Evolutionary conservation across 2,888 invertebrate species (phyloP), one percentile per base, ranked within the genome.

Genomic region (Scelioninae gen. 2): DNA sequence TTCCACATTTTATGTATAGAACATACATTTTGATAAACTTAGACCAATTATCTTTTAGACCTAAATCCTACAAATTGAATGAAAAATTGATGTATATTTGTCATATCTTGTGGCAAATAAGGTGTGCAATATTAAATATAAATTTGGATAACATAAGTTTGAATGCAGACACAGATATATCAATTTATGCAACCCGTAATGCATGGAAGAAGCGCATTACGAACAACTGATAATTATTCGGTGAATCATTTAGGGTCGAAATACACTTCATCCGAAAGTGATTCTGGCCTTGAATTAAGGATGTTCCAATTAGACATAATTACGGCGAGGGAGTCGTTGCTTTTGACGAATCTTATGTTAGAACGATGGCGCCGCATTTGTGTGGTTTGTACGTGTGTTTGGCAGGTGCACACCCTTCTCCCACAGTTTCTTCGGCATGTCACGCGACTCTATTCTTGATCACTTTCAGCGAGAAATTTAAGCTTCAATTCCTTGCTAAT

Each of bases 401-500:
- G 81, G 84, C 84, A 84, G 84, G 84, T 84, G 84, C 82, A 81
- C 80, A 81, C 80, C 80, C 79, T 78, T 78, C 67, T 71, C 63
- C 71, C 61, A 61, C 74, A 60, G 74, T 57, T 64, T 53, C 43
- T 61, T 68, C 71, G 58, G 67, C 64, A 55, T 58, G 67, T 70
- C 74, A 63, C 39, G 60, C 74, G 46, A 10, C 50, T 52, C 50
- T 60, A 37, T 63, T 69, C 71, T 65, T 58, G 64, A 60, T 81
- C 83, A 82, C 83, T 82, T 83, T 82, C 82, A 76, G 82, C 81
- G 77, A 77, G 79, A 80, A 83, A 85, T 84, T 85, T 84, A 84
- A 85, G 81, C 80, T 81, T 80, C 83, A 83, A 84, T 84, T 83
- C 83, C 80, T 81, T 79, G 79, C 81, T 81, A 82, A 85, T 84